These are phyloP conservation scores for Asobara japonica DNA, from an alignment of 1,140 invertebrate species.

Conservation along the genomic window DNA sequence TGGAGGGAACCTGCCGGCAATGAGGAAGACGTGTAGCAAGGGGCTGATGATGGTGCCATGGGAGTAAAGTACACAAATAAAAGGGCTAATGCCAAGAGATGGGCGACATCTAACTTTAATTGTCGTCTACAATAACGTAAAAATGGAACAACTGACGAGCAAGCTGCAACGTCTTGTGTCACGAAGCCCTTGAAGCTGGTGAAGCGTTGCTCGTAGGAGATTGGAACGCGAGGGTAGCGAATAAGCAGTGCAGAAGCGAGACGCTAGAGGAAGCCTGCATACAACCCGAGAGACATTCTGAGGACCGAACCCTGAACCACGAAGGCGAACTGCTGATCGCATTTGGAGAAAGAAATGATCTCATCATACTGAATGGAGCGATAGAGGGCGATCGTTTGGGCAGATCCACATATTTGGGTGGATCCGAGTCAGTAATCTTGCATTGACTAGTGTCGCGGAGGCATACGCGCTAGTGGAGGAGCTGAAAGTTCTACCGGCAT, in stretches of 20 bases:
- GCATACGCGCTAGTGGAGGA: not conserved
- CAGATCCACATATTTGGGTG: not conserved
- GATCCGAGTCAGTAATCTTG: not conserved
- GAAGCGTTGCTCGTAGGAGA: not conserved
- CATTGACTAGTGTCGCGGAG: not conserved
- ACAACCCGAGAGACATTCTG: not conserved
- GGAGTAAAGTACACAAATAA: not conserved
- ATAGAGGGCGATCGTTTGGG: not conserved
- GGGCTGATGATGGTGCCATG: not conserved
- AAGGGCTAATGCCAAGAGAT: not conserved
- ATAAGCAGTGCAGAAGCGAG: not conserved
- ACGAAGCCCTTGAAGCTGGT: too few species aligned
- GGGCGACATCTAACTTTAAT: too few species aligned
- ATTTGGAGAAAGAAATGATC: not conserved
- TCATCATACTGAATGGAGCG: not conserved
- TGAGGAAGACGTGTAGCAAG: not conserved
- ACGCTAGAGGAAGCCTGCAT: not conserved
- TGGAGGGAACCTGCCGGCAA: constrained; percentile 17
- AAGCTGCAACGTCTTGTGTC: too few species aligned
- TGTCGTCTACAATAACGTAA: too few species aligned
- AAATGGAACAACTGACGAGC: too few species aligned
- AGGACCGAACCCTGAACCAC: not conserved
- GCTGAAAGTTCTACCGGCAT: too few species aligned
- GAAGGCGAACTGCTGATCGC: not conserved
- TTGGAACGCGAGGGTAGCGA: not conserved